phyloP scores from a whole-genome alignment of 2,113 vertebrate genomes.

The Hoplias malabaricus region DNA sequence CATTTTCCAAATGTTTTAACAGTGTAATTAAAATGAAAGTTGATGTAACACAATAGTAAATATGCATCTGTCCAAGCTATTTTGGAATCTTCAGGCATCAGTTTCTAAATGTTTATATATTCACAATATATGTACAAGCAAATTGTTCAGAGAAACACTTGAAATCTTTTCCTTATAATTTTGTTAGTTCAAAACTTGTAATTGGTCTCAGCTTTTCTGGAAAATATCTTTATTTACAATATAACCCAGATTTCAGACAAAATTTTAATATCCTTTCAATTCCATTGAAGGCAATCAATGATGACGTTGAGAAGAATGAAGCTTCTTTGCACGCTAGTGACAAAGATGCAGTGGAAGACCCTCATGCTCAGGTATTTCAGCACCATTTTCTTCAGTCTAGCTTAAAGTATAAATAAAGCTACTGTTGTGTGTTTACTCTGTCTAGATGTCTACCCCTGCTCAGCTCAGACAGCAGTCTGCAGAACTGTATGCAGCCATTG shows the following conservation, averaged over 20 bases:
- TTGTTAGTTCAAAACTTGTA: too few species aligned
- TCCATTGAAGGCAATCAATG: constrained; percentile 70
- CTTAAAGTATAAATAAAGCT: not conserved
- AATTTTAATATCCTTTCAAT: constrained; percentile 29
- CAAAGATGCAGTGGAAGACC: constrained; percentile 62
- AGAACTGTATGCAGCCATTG: constrained; percentile 90
- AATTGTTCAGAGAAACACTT: too few species aligned
- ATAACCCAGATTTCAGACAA: constrained; percentile 4
- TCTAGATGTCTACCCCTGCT: constrained; percentile 87
- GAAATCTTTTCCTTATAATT: too few species aligned
- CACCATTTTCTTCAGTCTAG: not conserved
- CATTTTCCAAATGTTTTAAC: too few species aligned
- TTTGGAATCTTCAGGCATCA: not conserved
- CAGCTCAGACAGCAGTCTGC: constrained; percentile 89
- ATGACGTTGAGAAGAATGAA: constrained; percentile 80
- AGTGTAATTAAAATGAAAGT: too few species aligned
- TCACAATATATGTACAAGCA: too few species aligned
- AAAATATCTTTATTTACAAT: not conserved
- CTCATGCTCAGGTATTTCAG: constrained; percentile 79
- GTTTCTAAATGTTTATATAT: too few species aligned
- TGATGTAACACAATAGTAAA: too few species aligned
- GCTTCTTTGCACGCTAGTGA: constrained; percentile 51
- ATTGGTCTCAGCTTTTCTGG: too few species aligned
- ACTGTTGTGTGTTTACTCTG: constrained; percentile 48
- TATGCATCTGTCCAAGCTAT: too few species aligned